phyloP scores from a whole-genome alignment of 2,797 vertebrate species.

The Scolopax rusticola region DNA sequence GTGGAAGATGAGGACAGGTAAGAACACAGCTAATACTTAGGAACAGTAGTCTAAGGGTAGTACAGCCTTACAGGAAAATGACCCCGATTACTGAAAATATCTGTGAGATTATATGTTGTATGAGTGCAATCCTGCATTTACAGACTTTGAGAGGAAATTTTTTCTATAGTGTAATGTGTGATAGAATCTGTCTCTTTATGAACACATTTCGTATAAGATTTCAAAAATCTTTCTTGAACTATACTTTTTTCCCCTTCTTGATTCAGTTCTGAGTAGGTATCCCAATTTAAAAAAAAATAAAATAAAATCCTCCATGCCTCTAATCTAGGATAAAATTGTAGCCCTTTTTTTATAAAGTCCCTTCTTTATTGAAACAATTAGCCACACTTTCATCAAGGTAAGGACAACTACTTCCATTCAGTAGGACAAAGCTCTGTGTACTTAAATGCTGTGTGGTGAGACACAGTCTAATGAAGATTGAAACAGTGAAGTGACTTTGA shows the following conservation, averaged over 20 bases:
- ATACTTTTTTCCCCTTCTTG: not conserved
- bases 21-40: not conserved
- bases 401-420: not conserved
- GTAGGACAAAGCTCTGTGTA: not conserved
- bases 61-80: slow-evolving; percentile 22
- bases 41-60: not conserved
- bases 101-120: not conserved
- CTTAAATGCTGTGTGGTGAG: not conserved
- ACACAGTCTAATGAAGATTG: not conserved
- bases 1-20: not conserved
- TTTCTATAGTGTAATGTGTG: not conserved
- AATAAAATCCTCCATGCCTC: not conserved
- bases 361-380: not conserved
- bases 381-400: not conserved
- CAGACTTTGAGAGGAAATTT: not conserved
- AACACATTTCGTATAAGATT: not conserved
- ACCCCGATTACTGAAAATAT: slow-evolving; percentile 26
- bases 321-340: not conserved
- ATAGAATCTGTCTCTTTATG: not conserved
- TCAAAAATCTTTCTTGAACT: not conserved
- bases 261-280: not conserved
- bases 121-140: not conserved
- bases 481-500: not conserved
- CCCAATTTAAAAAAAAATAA: not conserved
- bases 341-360: not conserved